Evolutionary conservation across 2,797 vertebrate genomes (phyloP), one percentile per base, ranked within the genome.

Genomic region (Pelodytes ibericus): DNA sequence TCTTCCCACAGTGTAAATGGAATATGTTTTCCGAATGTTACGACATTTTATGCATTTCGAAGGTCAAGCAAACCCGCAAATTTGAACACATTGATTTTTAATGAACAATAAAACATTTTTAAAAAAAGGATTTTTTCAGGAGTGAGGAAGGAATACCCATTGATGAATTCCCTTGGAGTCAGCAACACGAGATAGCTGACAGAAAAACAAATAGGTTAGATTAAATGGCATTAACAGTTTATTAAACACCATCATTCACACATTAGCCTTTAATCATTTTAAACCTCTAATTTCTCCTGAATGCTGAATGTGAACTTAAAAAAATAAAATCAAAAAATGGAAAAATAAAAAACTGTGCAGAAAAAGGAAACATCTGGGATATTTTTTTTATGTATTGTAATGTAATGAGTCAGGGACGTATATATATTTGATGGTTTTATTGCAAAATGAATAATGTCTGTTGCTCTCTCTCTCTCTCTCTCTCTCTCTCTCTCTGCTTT

Each of bases 351-450:
- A 11, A 33, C 33, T 27, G 56, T 47, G 57, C 60, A 30, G 3
- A 22, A 47, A 86, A 77, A 81, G 78, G 82, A 89, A 91, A 90
- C 88, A 88, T 89, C 87, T 92, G 89, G 84, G 82, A 69, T 66
- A 71, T 83, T 59, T 64, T 72, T 84, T 72, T 30, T 75, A 11
- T 1, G 3, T 2, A 44, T 66, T 81, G 59, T 77, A 58, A 73
- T 71, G 72, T 83, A 80, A 16, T 86, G 86, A 89, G 84, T 87
- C 86, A 87, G 30, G 33, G 57, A 82, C 59, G 80, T 82, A 58
- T 2, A 80, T 82, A 58, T 2, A 82, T 77, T 70, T 64, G 80
- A 85, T 80, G 65, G 16, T 84, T 91, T 91, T 90, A 91, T 85
- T 89, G 75, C 47, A 0, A 66, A 78, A 77, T 89, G 84, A 90